A percentile compares a stretch with the other conserved stretches of the same genome.
These are phyloP conservation scores for Enteromius unitaeniatus DNA, from an alignment of 2,797 vertebrate genomes.

Conservation along the genomic window DNA sequence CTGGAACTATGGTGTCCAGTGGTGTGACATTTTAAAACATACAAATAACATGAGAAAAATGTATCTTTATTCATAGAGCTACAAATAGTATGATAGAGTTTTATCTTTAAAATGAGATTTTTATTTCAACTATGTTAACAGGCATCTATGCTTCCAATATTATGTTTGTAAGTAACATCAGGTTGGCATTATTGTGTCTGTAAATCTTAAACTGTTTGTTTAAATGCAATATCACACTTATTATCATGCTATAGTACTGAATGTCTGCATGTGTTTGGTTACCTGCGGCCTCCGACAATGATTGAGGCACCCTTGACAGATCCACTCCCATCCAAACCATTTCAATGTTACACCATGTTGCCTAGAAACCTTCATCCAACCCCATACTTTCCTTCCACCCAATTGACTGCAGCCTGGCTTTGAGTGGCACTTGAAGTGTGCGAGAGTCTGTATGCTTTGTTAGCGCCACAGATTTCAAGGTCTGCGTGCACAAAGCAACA, in stretches of 20 bases:
- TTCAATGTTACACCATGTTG: constrained; percentile 76
- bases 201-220: neutral
- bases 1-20: no score
- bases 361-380: constrained; percentile 70
- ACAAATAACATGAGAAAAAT: no score
- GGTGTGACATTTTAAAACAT: no score
- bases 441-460: constrained; percentile 18
- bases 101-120: no score
- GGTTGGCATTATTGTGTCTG: neutral
- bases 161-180: neutral
- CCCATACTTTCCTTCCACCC: constrained; percentile 61
- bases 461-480: constrained; percentile 68
- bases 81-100: no score
- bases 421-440: constrained; percentile 62
- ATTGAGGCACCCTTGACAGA: constrained; percentile 60
- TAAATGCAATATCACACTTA: neutral
- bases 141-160: neutral
- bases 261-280: neutral
- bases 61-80: no score
- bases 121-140: no score
- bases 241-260: neutral
- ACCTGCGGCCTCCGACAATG: neutral
- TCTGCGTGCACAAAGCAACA: constrained; percentile 63
- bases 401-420: constrained; percentile 65
- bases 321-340: constrained; percentile 74